Evolutionary conservation across 2,113 vertebrate genomes (phyloP).

Genomic region (Salminus brasiliensis): DNA sequence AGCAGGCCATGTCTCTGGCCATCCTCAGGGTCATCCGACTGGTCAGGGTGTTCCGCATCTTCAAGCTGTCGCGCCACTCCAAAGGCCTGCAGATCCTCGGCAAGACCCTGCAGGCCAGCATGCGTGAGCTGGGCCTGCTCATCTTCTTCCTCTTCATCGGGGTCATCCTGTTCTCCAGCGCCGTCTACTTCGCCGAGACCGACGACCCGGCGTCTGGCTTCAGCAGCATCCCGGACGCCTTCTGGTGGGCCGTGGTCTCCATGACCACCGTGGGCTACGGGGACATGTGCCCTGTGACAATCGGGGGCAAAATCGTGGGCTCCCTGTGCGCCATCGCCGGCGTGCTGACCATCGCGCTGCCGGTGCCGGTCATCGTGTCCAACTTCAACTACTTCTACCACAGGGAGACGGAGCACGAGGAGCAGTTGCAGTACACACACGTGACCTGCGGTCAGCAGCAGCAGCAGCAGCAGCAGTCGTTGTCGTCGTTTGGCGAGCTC

Average conservation of each 20-base stretch:
- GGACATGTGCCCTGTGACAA: slow-evolving; percentile 94
- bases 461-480: slow-evolving; percentile 82
- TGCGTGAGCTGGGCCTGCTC: slow-evolving; percentile 91
- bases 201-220: slow-evolving; percentile 88
- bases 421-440: slow-evolving; percentile 90
- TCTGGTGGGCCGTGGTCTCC: slow-evolving; percentile 97
- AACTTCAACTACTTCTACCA: slow-evolving; percentile 99
- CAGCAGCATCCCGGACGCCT: slow-evolving; percentile 92
- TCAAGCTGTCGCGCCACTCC: slow-evolving; percentile 94
- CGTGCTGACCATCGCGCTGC: slow-evolving; percentile 91
- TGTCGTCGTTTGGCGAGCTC: slow-evolving; percentile 76
- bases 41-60: slow-evolving; percentile 92
- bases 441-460: slow-evolving; percentile 91
- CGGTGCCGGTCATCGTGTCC: slow-evolving; percentile 93
- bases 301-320: slow-evolving; percentile 95
- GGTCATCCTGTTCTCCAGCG: slow-evolving; percentile 94
- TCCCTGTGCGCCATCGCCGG: slow-evolving; percentile 93
- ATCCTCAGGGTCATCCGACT: slow-evolving; percentile 91
- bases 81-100: slow-evolving; percentile 95
- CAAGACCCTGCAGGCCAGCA: slow-evolving; percentile 90
- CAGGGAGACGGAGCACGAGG: slow-evolving; percentile 92
- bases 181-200: slow-evolving; percentile 95
- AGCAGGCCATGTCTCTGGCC: slow-evolving; percentile 93
- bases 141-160: slow-evolving; percentile 97
- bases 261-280: slow-evolving; percentile 97